Evolutionary conservation across 2,113 vertebrate genomes (phyloP).

Genomic region (Eulemur rufifrons): DNA sequence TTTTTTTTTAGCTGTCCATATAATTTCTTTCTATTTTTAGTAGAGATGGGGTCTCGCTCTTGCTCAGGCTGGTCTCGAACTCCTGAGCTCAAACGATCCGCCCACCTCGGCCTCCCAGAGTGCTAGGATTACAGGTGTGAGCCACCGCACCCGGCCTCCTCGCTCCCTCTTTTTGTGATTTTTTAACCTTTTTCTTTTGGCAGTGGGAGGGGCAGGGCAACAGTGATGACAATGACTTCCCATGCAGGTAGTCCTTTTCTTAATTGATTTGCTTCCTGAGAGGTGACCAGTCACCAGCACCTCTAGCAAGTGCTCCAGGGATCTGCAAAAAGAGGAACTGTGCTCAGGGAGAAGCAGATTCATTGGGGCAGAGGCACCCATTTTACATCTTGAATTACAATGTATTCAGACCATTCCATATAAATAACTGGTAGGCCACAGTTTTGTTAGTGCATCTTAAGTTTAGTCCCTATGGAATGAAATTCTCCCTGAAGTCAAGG

Average conservation of each 20-base stretch:
- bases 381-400: not conserved
- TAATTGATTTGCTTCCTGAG: not conserved
- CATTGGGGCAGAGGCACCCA: not conserved
- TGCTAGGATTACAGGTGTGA: too few relatives aligned
- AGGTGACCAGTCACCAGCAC: not conserved
- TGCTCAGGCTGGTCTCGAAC: too few relatives aligned
- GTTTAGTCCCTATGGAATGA: not conserved
- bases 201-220: not conserved
- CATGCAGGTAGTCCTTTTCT: not conserved
- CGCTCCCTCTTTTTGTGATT: not conserved
- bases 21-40: too few relatives aligned
- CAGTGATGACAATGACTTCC: not conserved
- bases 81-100: too few relatives aligned
- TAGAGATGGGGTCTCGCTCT: too few relatives aligned
- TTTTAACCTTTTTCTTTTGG: not conserved
- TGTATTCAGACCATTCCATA: not conserved
- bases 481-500: not conserved
- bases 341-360: not conserved
- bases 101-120: too few relatives aligned
- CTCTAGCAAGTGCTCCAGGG: not conserved
- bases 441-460: slow-evolving; percentile 6
- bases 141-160: too few relatives aligned
- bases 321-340: not conserved
- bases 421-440: not conserved
- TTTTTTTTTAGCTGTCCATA: too few relatives aligned